A percentile compares a stretch with the other conserved stretches of the same genome.
Evolutionary conservation across 2,797 vertebrate genomes (phyloP).

Genomic region (Lateolabrax maculatus): DNA sequence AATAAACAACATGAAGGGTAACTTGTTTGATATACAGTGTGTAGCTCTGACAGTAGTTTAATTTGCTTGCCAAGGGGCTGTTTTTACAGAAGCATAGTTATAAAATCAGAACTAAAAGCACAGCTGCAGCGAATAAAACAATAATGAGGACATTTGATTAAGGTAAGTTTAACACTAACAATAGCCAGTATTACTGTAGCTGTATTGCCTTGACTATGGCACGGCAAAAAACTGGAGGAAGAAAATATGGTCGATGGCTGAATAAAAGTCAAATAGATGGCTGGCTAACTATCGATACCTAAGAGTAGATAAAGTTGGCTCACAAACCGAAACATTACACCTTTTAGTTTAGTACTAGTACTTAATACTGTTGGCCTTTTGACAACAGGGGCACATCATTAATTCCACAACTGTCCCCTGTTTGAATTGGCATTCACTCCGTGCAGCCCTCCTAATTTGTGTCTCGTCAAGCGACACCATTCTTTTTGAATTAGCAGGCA

Average conservation of each 20-base stretch:
- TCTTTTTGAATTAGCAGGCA: slow-evolving; percentile 22
- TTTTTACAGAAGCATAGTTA: neutral
- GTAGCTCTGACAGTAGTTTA: neutral
- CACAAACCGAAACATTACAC: neutral
- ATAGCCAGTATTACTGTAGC: neutral
- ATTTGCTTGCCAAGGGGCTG: neutral
- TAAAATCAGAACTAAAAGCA: neutral
- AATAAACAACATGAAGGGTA: neutral
- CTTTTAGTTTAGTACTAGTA: slow-evolving; percentile 4
- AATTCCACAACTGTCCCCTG: slow-evolving; percentile 36
- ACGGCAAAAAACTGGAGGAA: neutral
- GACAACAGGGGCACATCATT: slow-evolving; percentile 28
- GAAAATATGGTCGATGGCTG: neutral
- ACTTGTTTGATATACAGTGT: slow-evolving; percentile 1
- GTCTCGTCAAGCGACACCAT: slow-evolving; percentile 30
- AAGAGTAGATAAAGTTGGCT: neutral
- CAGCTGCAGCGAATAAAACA: neutral
- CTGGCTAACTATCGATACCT: neutral
- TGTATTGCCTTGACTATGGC: neutral
- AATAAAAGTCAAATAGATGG: neutral
- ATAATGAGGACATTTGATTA: neutral
- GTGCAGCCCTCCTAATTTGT: slow-evolving; percentile 41
- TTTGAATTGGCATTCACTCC: slow-evolving; percentile 40
- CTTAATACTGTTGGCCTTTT: slow-evolving; percentile 21
- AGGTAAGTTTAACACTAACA: neutral